Percentiles rank a stretch among this genome's conserved stretches.
Evolutionary conservation across 2,888 invertebrate genomes (phyloP).

Genomic region (Celastrina argiolus): DNA sequence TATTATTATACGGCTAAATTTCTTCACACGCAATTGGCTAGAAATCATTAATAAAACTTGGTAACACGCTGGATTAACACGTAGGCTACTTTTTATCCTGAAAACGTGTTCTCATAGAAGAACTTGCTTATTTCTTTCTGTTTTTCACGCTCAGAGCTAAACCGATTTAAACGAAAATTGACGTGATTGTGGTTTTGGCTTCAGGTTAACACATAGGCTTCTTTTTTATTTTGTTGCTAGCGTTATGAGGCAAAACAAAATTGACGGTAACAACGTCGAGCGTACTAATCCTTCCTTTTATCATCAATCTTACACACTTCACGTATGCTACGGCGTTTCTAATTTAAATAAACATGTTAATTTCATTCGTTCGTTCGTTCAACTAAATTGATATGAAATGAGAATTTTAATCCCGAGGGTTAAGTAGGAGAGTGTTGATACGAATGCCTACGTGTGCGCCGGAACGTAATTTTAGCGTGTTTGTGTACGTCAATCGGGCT

Average conservation of each 20-base stretch:
- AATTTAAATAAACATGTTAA: slow-evolving; percentile 12
- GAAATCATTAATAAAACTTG: too few relatives aligned
- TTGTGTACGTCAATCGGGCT: neutral
- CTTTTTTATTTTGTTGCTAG: too few relatives aligned
- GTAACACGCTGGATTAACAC: too few relatives aligned
- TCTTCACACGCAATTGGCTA: too few relatives aligned
- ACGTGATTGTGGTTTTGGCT: too few relatives aligned
- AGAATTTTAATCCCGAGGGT: slow-evolving; percentile 9
- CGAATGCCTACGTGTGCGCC: neutral
- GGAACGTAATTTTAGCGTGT: neutral
- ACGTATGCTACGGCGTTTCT: neutral
- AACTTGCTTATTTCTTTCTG: too few relatives aligned
- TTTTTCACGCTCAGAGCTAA: too few relatives aligned
- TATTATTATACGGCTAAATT: too few relatives aligned
- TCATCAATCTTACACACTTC: neutral
- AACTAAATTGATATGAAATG: slow-evolving; percentile 13
- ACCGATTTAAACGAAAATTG: too few relatives aligned
- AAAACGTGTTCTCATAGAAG: too few relatives aligned
- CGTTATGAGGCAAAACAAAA: neutral
- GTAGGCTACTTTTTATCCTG: too few relatives aligned
- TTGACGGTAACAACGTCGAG: neutral
- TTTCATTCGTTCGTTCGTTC: slow-evolving; percentile 13
- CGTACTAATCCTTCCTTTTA: neutral
- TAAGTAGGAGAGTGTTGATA: slow-evolving; percentile 6
- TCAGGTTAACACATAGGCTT: too few relatives aligned